These are phyloP conservation scores for Dendroctonus valens DNA, from an alignment of 1,140 invertebrate genomes.

Conservation along the genomic window DNA sequence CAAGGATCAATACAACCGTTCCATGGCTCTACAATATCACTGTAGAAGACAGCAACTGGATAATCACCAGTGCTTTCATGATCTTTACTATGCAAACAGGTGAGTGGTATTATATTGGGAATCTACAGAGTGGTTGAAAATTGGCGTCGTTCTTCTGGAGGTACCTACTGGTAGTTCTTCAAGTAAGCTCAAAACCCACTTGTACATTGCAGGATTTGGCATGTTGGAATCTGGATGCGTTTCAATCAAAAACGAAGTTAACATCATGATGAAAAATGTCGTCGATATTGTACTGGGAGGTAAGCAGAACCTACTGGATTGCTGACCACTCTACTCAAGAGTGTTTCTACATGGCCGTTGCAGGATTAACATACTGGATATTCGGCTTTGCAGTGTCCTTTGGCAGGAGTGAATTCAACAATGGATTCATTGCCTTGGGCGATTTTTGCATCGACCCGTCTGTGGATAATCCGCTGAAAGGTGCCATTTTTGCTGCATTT, in stretches of 20 bases:
- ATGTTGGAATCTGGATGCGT: slow-evolving; percentile 91
- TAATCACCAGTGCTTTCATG: slow-evolving; percentile 89
- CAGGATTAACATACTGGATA: slow-evolving; percentile 87
- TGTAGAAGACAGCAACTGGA: slow-evolving; percentile 88
- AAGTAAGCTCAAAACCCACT: not conserved
- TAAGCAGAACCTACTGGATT: slow-evolving; percentile 36
- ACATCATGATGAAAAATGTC: slow-evolving; percentile 97
- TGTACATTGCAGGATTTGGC: slow-evolving; percentile 71
- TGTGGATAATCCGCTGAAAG: slow-evolving; percentile 69
- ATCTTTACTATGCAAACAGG: slow-evolving; percentile 98
- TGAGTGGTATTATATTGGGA: slow-evolving; percentile 47
- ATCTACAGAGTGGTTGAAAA: not conserved
- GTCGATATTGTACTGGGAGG: slow-evolving; percentile 89
- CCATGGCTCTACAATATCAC: slow-evolving; percentile 56
- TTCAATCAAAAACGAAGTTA: slow-evolving; percentile 91
- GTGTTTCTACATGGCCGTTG: slow-evolving; percentile 2
- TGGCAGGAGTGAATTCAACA: slow-evolving; percentile 67
- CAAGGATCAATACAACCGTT: slow-evolving; percentile 10
- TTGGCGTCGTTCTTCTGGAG: no score
- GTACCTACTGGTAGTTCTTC: no score
- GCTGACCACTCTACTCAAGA: slow-evolving; percentile 1
- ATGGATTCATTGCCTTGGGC: slow-evolving; percentile 72
- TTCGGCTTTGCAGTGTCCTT: slow-evolving; percentile 93
- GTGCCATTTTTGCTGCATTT: slow-evolving; percentile 77
- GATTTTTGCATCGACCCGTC: slow-evolving; percentile 70